A percentile compares a stretch with the other conserved stretches of the same genome.
phyloP scores from a whole-genome alignment of 2,113 vertebrate species.

The Chaetorhynchus papuensis region DNA sequence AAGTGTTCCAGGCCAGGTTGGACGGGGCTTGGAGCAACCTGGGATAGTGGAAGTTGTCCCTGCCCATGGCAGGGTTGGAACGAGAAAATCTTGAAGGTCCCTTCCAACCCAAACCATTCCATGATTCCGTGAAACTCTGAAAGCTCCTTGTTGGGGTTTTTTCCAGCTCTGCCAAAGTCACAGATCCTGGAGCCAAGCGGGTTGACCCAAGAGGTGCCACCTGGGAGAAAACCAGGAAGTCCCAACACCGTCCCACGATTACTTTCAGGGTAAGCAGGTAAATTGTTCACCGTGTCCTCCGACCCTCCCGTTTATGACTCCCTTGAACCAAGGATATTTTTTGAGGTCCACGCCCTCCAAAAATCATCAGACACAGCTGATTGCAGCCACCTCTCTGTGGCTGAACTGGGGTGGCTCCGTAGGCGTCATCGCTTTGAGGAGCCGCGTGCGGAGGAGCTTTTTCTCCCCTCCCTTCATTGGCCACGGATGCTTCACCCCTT shows the following conservation, averaged over 20 bases:
- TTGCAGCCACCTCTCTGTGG: background rate
- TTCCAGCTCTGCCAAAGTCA: background rate
- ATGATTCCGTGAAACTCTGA: background rate
- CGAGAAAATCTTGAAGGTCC: accelerated
- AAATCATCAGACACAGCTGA: background rate
- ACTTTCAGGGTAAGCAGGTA: accelerated
- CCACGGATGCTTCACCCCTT: background rate
- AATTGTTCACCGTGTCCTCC: background rate
- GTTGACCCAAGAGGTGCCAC: background rate
- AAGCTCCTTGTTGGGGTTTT: background rate
- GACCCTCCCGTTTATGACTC: background rate
- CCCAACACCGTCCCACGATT: accelerated
- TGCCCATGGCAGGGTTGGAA: background rate
- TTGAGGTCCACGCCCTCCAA: background rate
- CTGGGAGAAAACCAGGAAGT: background rate
- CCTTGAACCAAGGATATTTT: background rate
- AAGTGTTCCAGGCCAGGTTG: background rate
- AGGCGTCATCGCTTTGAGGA: background rate
- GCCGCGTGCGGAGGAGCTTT: background rate
- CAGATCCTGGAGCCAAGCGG: no score
- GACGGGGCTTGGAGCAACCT: accelerated
- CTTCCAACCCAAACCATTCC: background rate
- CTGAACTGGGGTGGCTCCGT: accelerated
- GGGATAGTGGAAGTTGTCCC: background rate
- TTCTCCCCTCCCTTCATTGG: background rate